Base-by-base conservation (phyloP, 53 echinoderm and acorn worm genomes). In the Henricia sp. region DNA sequence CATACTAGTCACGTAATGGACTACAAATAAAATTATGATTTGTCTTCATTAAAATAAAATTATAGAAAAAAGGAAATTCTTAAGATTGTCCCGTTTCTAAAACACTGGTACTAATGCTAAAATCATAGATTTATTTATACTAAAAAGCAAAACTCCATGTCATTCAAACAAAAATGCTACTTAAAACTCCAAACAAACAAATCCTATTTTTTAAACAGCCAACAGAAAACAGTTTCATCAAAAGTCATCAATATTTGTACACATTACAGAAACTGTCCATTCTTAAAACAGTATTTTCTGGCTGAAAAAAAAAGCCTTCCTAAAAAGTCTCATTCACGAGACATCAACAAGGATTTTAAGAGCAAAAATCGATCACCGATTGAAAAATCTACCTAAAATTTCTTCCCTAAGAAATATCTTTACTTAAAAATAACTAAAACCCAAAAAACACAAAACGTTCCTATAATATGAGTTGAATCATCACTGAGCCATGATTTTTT, bases 401-500 rank as follows among this genome's bases (percentile, higher is more conserved):
- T 36, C n/a, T 3, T 23, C 35, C n/a, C 38, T 20, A 39, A 38
- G 23, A 39, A 52, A 54, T n/a, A 55, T 56, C 57, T 40, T 26
- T 40, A 2, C 20, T 11, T 20, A 11, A 37, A 40, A 19, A 38
- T 19, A 54, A 54, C 11, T 11, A 76, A 57, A 56, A 21, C 24
- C 9, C 19, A 25, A 46, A 40, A 37, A 55, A 32, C 43, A 24
- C 37, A 4, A 29, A 19, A 57, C 1, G 23, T 57, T 36, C 43
- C 60, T 60, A 16, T 41, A 38, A 19, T 42, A 63, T 27, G 80
- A 80, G 80, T 48, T 44, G 80, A 63, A 48, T 50, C 21, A 80
- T 62, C 42, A 71, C n/a, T n/a, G 80, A 80, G 80, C 80, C 57
- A 10, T 80, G 64, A 80, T 63, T 39, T 29, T 48, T 80, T n/a